Percentiles rank a stretch among this genome's conserved stretches.
phyloP scores from a whole-genome alignment of 2,888 invertebrate genomes.

The Troglohyphantes excavatus region DNA sequence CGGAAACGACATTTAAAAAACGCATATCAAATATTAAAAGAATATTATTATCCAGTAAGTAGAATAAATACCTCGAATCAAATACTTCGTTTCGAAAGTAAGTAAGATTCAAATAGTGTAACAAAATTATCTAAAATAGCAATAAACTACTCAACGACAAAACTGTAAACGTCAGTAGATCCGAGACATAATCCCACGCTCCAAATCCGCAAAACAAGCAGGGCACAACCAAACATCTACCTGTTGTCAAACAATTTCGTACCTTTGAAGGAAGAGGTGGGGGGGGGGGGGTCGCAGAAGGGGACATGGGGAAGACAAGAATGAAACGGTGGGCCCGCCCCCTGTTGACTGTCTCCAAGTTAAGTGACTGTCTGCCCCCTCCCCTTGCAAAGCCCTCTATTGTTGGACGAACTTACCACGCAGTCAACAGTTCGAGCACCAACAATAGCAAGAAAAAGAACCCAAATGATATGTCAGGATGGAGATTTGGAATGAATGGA shows the following conservation, averaged over 20 bases:
- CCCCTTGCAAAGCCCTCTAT: not conserved
- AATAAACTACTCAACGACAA: too few species aligned
- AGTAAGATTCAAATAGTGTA: too few species aligned
- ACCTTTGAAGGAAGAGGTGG: not conserved
- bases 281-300: not conserved
- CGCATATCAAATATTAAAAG: too few species aligned
- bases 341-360: constrained; percentile 44
- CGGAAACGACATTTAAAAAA: too few species aligned
- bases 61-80: too few species aligned
- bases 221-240: not conserved
- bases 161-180: too few species aligned
- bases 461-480: too few species aligned
- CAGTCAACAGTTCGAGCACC: not conserved
- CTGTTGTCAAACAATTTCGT: constrained; percentile 9
- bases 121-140: too few species aligned
- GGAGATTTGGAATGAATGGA: too few species aligned
- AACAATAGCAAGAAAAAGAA: not conserved
- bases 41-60: too few species aligned
- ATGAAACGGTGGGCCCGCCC: not conserved
- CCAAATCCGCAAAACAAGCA: not conserved
- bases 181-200: not conserved
- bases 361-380: constrained; percentile 59
- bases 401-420: not conserved
- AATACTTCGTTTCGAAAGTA: too few species aligned
- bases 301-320: not conserved